Base-by-base conservation (phyloP, 2,888 invertebrate species). In the Mimas tiliae region DNA sequence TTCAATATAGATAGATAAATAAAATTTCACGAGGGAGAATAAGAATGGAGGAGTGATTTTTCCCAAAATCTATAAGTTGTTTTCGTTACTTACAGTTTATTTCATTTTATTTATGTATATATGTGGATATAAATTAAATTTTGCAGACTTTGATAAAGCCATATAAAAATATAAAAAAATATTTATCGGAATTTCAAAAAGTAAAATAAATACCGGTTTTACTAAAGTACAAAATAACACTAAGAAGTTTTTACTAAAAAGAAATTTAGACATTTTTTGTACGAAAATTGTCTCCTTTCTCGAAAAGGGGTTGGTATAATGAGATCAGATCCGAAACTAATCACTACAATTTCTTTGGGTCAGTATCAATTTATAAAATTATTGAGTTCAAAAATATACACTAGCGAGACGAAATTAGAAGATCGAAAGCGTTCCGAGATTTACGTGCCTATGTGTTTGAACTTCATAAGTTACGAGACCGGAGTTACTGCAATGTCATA, bases 321-420 rank as follows among this genome's bases (percentile, higher is more conserved):
- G 80, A 76, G 78, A 77, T 80, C 82, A 88, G 87, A 90, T 88
- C 87, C 89, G 88, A 88, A 81, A 87, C 90, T 89, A 90, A 91
- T 89, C 82, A 85, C 81, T 69, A 77, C 82, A 87, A 86, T 87
- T 86, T 85, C 78, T 79, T 79, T 75, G 79, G 82, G 81, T 78
- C 76, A 74, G 75, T 77, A 78, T 81, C 81, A 82, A 85, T 83
- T 83, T 82, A 72, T 75, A 74, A 74, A 73, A 72, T 67, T 70
- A 69, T 63, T 63, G 34, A 19, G 19, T 63, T 63, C 34, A 63
- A 48, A 62, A 48, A 48, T 47, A 63, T 47, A 63, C 58, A 58
- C 58, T 58, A 58, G 58, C 58, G 58, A 58, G 58, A 58, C 58
- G 58, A 58, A 58, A 58, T 58, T 58, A 58, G 55, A 34, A 38